Conservation (phyloP, 2,113 vertebrate species). For the Heterotilapia buettikoferi region DNA sequence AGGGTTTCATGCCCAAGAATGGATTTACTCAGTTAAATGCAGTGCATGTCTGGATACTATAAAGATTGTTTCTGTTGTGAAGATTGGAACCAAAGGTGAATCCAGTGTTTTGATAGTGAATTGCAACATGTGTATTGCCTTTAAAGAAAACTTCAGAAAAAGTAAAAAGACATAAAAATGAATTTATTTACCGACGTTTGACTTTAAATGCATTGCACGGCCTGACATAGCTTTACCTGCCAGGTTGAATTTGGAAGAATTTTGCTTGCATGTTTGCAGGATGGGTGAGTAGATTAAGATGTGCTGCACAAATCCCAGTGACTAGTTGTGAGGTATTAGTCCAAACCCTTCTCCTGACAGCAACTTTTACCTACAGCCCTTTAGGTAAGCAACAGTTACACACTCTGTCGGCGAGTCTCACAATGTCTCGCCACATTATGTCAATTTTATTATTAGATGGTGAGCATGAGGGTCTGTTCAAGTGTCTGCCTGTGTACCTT, state of each 20-base stretch:
- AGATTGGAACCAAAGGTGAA: background rate
- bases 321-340: constrained; percentile 75
- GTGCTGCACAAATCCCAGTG: background rate
- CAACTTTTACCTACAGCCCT: background rate
- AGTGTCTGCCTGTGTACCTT: background rate
- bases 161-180: background rate
- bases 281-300: background rate
- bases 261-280: background rate
- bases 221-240: background rate
- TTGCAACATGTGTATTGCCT: background rate
- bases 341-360: constrained; percentile 85
- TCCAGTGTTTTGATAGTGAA: background rate
- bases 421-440: background rate
- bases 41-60: background rate
- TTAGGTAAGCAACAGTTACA: background rate
- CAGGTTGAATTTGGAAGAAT: background rate
- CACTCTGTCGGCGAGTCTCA: fast-evolving
- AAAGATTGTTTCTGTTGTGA: background rate
- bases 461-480: background rate
- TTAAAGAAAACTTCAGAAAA: background rate
- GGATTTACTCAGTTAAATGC: background rate
- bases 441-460: background rate
- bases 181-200: background rate
- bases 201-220: background rate
- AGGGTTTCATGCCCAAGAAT: background rate